Conservation (phyloP, 2,797 vertebrate species). For the Labeo calbasu region DNA sequence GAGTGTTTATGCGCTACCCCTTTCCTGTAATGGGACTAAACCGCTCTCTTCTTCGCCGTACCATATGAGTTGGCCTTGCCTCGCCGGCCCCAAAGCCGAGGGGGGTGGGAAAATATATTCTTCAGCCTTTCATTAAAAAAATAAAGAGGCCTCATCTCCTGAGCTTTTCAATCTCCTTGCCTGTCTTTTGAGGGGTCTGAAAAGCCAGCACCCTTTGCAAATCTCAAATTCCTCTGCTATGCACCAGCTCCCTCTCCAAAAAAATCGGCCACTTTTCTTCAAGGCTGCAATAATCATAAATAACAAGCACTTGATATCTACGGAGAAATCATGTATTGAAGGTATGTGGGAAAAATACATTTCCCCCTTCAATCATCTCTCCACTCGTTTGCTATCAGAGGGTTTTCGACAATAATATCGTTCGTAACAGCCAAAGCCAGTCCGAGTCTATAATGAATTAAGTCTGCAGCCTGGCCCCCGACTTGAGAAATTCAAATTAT, state of each 20-base stretch:
- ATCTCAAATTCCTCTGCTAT: slow-evolving; percentile 82
- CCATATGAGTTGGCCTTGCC: slow-evolving; percentile 70
- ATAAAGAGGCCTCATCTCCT: slow-evolving; percentile 90
- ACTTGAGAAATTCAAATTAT: slow-evolving; percentile 86
- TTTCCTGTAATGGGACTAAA: slow-evolving; percentile 83
- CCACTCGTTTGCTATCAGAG: slow-evolving; percentile 77
- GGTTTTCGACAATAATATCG: slow-evolving; percentile 78
- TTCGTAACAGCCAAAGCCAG: slow-evolving; percentile 78
- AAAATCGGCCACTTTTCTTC: slow-evolving; percentile 66
- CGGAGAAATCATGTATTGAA: slow-evolving; percentile 82
- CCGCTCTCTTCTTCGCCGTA: slow-evolving; percentile 68
- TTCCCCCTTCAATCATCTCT: slow-evolving; percentile 62
- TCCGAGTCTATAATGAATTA: slow-evolving; percentile 81
- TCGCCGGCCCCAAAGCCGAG: slow-evolving; percentile 35
- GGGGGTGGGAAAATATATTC: slow-evolving; percentile 83
- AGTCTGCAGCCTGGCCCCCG: slow-evolving; percentile 79
- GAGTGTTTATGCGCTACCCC: slow-evolving; percentile 76
- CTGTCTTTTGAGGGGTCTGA: slow-evolving; percentile 84
- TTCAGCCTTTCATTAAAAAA: slow-evolving; percentile 93
- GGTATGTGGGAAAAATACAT: slow-evolving; percentile 66
- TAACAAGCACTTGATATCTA: slow-evolving; percentile 80
- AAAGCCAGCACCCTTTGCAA: slow-evolving; percentile 79
- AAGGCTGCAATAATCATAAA: slow-evolving; percentile 83
- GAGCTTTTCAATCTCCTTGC: slow-evolving; percentile 87
- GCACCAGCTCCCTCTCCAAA: slow-evolving; percentile 71